These are phyloP conservation scores for Caerostris darwini DNA, from an alignment of 1,140 invertebrate genomes.

Conservation along the genomic window DNA sequence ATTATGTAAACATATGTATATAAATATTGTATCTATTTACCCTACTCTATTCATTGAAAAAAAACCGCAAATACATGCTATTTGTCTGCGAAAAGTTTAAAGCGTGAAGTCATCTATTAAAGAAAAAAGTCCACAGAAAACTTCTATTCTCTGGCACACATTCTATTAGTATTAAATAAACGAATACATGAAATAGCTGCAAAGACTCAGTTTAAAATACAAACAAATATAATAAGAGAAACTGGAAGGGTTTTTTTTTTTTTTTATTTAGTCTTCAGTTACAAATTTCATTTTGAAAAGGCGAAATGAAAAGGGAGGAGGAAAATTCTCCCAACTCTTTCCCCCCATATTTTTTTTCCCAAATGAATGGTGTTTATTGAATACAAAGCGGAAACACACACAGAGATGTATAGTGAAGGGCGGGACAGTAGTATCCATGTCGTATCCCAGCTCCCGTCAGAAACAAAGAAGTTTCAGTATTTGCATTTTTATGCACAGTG, in stretches of 20 bases:
- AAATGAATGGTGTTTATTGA: slow-evolving; percentile 55
- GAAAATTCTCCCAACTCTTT: not conserved
- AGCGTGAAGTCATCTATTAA: slow-evolving; percentile 8
- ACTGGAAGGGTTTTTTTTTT: not conserved
- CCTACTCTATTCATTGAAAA: not conserved
- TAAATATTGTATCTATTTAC: not conserved
- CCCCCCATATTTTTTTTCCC: not conserved
- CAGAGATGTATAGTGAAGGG: slow-evolving; percentile 8
- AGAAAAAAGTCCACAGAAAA: not conserved
- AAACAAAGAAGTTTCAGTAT: slow-evolving; percentile 27
- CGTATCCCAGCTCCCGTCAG: not conserved
- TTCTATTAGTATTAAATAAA: not conserved
- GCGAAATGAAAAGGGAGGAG: slow-evolving; percentile 15
- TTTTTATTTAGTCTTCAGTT: slow-evolving; percentile 11
- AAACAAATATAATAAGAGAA: not conserved
- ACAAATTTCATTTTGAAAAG: slow-evolving; percentile 56
- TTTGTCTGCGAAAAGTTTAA: slow-evolving; percentile 11
- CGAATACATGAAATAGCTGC: slow-evolving; percentile 15
- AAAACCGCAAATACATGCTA: not conserved
- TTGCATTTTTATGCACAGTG: slow-evolving; percentile 55
- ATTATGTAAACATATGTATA: not conserved
- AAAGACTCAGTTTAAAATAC: slow-evolving; percentile 38
- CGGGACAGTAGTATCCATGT: not conserved
- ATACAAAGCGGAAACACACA: not conserved
- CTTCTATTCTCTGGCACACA: not conserved